phyloP scores from a whole-genome alignment of 2,888 invertebrate species.

The Dusona sp. region DNA sequence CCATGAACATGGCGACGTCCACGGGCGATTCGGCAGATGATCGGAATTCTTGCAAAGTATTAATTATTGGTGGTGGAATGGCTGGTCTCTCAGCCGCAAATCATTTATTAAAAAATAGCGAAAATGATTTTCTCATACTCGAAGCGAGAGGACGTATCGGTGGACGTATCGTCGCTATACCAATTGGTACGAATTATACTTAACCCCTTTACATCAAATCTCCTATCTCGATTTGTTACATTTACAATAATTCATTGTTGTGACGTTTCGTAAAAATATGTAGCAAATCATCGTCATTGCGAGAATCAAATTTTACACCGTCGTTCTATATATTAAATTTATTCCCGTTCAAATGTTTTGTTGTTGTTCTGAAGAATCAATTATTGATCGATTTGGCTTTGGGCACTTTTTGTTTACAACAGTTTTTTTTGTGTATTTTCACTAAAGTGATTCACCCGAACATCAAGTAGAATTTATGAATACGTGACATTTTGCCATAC shows the following conservation, averaged over 20 bases:
- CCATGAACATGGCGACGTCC: slow-evolving; percentile 82
- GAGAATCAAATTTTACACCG: not conserved
- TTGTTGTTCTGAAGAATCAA: slow-evolving; percentile 11
- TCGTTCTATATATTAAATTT: not conserved
- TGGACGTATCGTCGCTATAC: slow-evolving; percentile 92
- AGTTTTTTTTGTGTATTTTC: not conserved
- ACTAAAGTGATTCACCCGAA: not conserved
- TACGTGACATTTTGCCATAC: not conserved
- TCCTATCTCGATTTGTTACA: not conserved
- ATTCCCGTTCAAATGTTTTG: not conserved
- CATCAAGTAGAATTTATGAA: not conserved
- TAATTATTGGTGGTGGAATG: slow-evolving; percentile 94
- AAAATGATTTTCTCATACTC: slow-evolving; percentile 91
- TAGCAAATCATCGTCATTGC: slow-evolving; percentile 4
- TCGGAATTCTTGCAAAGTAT: slow-evolving; percentile 87
- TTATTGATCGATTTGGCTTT: slow-evolving; percentile 23
- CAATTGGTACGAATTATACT: slow-evolving; percentile 86
- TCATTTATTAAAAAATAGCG: slow-evolving; percentile 92
- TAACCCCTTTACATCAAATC: slow-evolving; percentile 68
- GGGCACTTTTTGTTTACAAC: slow-evolving; percentile 15
- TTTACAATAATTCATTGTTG: slow-evolving; percentile 37
- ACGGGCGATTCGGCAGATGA: slow-evolving; percentile 80
- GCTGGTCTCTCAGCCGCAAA: slow-evolving; percentile 94
- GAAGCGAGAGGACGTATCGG: slow-evolving; percentile 93
- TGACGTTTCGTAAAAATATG: slow-evolving; percentile 69